Conservation (phyloP, 2,113 vertebrate genomes). For the Elephas maximus region DNA sequence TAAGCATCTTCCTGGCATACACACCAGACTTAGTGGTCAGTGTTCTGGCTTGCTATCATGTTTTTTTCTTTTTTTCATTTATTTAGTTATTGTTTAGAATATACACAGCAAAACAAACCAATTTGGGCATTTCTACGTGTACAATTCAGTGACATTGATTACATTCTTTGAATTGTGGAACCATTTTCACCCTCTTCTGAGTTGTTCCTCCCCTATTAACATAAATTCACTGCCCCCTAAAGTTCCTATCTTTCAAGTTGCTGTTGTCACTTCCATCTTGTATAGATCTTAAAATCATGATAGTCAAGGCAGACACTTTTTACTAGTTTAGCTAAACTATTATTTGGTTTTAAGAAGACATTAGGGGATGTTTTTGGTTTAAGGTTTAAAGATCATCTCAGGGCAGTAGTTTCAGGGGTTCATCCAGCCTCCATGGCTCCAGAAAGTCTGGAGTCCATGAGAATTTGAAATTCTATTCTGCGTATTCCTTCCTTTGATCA, state of each 20-base stretch:
- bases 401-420: neutral
- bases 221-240: neutral
- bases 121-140: neutral
- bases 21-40: conserved; percentile 20
- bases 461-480: neutral
- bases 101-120: neutral
- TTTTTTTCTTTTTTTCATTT: neutral
- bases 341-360: neutral
- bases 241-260: neutral
- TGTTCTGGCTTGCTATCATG: neutral
- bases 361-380: neutral
- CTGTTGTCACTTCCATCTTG: neutral
- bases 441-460: neutral
- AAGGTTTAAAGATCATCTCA: neutral
- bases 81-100: no score
- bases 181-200: neutral
- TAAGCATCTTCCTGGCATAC: neutral
- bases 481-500: neutral
- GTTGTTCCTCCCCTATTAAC: neutral
- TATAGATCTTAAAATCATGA: neutral
- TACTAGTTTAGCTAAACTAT: neutral
- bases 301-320: neutral
- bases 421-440: neutral
- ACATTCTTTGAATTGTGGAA: neutral
- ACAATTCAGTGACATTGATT: neutral